Evolutionary conservation across 2,113 vertebrate species (phyloP), one percentile per base, ranked within the genome.

Genomic region (Salvator merianae): DNA sequence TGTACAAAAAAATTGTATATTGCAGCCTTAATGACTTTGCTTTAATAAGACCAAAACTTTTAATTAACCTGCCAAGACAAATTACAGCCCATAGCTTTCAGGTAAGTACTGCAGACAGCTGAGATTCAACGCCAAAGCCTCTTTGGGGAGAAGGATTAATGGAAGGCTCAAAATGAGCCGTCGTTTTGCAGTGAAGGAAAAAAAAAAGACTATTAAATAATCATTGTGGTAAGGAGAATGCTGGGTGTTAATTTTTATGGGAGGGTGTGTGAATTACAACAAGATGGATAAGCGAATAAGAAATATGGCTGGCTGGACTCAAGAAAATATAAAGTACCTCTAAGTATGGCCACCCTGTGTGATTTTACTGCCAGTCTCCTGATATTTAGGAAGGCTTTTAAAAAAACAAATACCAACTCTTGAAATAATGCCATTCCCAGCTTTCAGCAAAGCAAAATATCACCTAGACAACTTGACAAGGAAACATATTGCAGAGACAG

Each of bases 51-150:
- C 90, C 89, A 91, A 93, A 94, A 96, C 91, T 95, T 96, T 95
- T 95, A 96, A 96, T 96, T 96, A 96, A 96, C 89, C 90, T 96
- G 95, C 91, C 95, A 95, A 94, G 94, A 95, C 91, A 94, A 95
- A 95, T 95, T 94, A 95, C 85, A 93, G 88, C 84, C 92, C 86
- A 81, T 16, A 90, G 91, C 83, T 94, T 88, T 93, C 92, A 90
- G 91, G 93, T 92, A 95, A 93, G 55, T 84, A 87, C 36, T 92
- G 91, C 77, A 93, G 95, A 95, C 93, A 96, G 94, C 92, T 91
- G 93, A 95, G 94, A 90, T 90, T 95, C 94, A 95, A 87, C 68
- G 90, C 87, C 90, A 90, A 77, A 65, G 88, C 68, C 92, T 94
- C 93, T 91, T 81, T 62, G 89, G 91, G 90, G 90, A 95, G 84